phyloP scores from a whole-genome alignment of 2,888 invertebrate species.

The Netelia virgata region DNA sequence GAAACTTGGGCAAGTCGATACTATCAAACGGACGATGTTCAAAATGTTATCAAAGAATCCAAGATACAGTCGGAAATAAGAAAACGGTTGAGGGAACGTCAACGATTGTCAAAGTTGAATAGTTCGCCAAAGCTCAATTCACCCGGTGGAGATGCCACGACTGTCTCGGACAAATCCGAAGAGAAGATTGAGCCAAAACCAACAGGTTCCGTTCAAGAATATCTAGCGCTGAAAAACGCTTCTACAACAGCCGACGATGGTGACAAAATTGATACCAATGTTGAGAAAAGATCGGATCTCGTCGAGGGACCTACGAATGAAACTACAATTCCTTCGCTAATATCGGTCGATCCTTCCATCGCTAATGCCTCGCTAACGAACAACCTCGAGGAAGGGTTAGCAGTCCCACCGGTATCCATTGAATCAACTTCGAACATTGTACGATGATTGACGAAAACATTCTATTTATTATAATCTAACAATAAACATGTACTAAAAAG shows the following conservation, averaged over 20 bases:
- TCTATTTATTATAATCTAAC: too few species aligned
- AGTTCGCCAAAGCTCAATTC: slow-evolving; percentile 78
- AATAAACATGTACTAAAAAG: too few species aligned
- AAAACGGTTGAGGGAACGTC: slow-evolving; percentile 82
- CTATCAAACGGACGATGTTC: slow-evolving; percentile 83
- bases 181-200: slow-evolving; percentile 71
- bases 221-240: slow-evolving; percentile 80
- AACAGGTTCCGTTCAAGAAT: slow-evolving; percentile 83
- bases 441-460: background rate
- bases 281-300: background rate
- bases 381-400: background rate
- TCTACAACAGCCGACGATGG: background rate
- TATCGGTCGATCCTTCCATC: background rate
- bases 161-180: slow-evolving; percentile 53
- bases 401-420: background rate
- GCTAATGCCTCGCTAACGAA: background rate
- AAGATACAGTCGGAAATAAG: slow-evolving; percentile 84
- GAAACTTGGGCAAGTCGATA: slow-evolving; percentile 84
- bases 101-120: slow-evolving; percentile 79
- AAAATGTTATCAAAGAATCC: slow-evolving; percentile 83
- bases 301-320: background rate
- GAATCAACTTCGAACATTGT: slow-evolving; percentile 7
- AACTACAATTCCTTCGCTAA: background rate
- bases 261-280: slow-evolving; percentile 1
- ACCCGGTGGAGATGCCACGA: slow-evolving; percentile 67